Conservation (phyloP, 2,797 vertebrate species). For the Danio jaintianensis region DNA sequence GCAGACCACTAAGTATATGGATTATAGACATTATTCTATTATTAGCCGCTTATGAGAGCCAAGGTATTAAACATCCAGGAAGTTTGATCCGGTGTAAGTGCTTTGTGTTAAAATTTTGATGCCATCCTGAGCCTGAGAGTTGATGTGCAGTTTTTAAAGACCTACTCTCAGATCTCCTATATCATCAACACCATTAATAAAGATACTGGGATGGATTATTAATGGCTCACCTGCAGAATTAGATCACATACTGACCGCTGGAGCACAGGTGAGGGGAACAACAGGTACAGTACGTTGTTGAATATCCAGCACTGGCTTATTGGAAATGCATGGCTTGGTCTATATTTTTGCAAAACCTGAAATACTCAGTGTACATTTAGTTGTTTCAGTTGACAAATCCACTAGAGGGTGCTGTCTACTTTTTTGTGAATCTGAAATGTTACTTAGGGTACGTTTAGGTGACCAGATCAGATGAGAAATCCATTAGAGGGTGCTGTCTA, state of each 20-base stretch:
- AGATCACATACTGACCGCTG: not conserved
- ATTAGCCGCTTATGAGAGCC: slow-evolving; percentile 25
- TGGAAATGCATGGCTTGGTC: too few species aligned
- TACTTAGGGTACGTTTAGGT: too few species aligned
- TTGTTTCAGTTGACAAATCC: too few species aligned
- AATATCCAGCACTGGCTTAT: too few species aligned
- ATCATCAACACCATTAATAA: slow-evolving; percentile 39
- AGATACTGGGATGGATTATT: slow-evolving; percentile 38
- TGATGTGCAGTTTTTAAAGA: slow-evolving; percentile 34
- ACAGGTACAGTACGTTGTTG: too few species aligned
- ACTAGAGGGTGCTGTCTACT: too few species aligned
- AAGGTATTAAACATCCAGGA: slow-evolving; percentile 40
- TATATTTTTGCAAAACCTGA: too few species aligned
- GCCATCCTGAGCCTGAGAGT: not conserved
- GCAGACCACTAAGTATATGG: slow-evolving; percentile 22
- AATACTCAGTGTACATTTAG: too few species aligned
- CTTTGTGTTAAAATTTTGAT: slow-evolving; percentile 36
- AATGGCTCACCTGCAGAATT: slow-evolving; percentile 45
- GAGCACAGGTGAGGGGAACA: not conserved
- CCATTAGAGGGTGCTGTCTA: too few species aligned
- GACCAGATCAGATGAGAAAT: too few species aligned
- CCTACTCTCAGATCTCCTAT: slow-evolving; percentile 8
- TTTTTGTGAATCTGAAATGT: too few species aligned
- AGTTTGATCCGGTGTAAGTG: slow-evolving; percentile 38
- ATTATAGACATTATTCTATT: slow-evolving; percentile 50